Evolutionary conservation across 2,797 vertebrate species (phyloP).

Genomic region (Ara ararauna): DNA sequence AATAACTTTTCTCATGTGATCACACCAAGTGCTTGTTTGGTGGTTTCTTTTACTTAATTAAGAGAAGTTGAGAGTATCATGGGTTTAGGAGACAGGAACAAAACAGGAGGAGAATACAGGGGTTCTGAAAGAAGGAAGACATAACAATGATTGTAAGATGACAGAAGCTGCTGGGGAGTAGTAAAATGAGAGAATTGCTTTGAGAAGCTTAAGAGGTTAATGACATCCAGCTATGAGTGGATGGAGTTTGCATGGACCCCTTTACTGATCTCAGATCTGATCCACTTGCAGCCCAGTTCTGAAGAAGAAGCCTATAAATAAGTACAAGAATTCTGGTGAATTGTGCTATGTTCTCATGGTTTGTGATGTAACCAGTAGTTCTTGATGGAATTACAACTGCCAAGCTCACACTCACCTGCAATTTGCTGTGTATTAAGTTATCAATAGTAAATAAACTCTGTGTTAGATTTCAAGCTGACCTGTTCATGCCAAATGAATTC

Average conservation of each 20-base stretch:
- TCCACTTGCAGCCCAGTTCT: not conserved
- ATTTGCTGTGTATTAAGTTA: conserved; percentile 46
- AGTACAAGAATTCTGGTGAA: conserved; percentile 1
- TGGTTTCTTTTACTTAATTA: not conserved
- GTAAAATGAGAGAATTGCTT: not conserved
- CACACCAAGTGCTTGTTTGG: not conserved
- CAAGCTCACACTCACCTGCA: conserved; percentile 37
- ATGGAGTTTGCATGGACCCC: not conserved
- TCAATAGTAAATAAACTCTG: conserved; percentile 41
- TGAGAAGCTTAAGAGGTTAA: not conserved
- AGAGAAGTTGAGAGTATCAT: not conserved
- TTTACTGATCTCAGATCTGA: not conserved
- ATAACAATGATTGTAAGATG: not conserved
- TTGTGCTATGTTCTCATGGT: not conserved
- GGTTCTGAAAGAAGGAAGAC: not conserved
- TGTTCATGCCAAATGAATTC: conserved; percentile 17
- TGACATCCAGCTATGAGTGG: not conserved
- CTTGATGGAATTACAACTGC: conserved; percentile 27
- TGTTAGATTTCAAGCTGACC: conserved; percentile 46
- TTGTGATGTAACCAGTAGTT: conserved; percentile 24
- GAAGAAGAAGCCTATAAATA: conserved; percentile 28
- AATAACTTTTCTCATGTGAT: not conserved
- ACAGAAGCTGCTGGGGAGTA: not conserved
- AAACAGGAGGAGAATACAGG: not conserved
- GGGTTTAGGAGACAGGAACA: not conserved